Conservation (phyloP, 2,113 vertebrate genomes). For the Lagopus leucura region DNA sequence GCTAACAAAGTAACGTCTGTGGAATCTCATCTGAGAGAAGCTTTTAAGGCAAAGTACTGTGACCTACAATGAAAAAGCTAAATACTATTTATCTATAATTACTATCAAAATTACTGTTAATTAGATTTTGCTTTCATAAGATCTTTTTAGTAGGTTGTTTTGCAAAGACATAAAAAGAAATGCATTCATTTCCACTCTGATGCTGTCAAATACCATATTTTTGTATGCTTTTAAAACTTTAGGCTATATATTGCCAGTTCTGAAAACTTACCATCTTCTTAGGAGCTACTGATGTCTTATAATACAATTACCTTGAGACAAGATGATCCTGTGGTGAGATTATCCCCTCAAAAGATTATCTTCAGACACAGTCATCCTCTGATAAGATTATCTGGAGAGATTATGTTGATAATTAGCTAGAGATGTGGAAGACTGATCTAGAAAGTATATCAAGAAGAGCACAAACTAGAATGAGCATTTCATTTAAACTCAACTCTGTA, state of each 20-base stretch:
- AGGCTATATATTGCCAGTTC: background rate
- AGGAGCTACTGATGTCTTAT: background rate
- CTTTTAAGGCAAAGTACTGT: background rate
- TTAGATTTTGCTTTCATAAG: background rate
- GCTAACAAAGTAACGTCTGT: background rate
- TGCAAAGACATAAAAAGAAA: background rate
- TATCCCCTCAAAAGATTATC: slow-evolving; percentile 64
- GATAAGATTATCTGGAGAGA: slow-evolving; percentile 51
- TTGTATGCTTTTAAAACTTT: background rate
- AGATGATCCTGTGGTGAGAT: slow-evolving; percentile 44
- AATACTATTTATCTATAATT: background rate
- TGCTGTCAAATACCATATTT: background rate
- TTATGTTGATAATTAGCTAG: slow-evolving; percentile 45
- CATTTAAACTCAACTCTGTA: background rate
- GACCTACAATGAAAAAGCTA: background rate
- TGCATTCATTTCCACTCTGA: background rate
- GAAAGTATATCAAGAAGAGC: background rate
- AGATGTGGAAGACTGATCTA: slow-evolving; percentile 15
- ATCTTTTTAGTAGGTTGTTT: background rate
- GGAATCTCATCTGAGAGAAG: background rate
- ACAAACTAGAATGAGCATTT: background rate
- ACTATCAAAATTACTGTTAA: background rate
- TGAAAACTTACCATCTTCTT: slow-evolving; percentile 6
- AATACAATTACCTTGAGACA: slow-evolving; percentile 41
- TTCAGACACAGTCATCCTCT: slow-evolving; percentile 16